phyloP scores from a whole-genome alignment of 2,888 invertebrate genomes.

The Aspidiotus rigidus region DNA sequence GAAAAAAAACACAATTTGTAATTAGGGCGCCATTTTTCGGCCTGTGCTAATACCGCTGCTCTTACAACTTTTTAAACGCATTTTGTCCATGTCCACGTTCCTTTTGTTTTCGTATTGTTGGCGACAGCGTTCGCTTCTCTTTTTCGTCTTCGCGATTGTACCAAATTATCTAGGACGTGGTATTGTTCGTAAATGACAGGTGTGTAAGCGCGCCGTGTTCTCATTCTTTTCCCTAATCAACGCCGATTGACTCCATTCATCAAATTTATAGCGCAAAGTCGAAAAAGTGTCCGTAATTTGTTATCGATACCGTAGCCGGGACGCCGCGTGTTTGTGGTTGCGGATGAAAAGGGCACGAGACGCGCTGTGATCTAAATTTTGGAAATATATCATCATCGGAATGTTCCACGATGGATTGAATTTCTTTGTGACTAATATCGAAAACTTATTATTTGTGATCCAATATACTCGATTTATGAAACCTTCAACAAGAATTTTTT shows the following conservation, averaged over 20 bases:
- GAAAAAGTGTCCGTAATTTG: neutral
- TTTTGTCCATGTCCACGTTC: neutral
- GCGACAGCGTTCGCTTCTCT: neutral
- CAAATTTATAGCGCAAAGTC: neutral
- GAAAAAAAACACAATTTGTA: neutral
- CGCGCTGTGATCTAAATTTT: no score
- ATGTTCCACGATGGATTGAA: no score
- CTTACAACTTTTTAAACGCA: neutral
- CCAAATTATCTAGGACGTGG: neutral
- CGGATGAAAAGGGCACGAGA: no score
- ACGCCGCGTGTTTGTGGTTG: neutral
- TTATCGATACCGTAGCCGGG: no score
- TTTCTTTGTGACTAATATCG: no score
- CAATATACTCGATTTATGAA: no score
- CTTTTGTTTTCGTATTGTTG: neutral
- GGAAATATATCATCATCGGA: no score
- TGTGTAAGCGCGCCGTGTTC: neutral
- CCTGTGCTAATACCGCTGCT: neutral
- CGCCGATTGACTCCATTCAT: neutral
- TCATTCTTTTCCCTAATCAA: neutral
- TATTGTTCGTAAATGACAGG: neutral
- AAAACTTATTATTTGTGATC: no score
- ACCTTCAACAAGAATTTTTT: no score
- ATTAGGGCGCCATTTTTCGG: conserved; percentile 3
- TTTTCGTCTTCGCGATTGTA: neutral